These are phyloP conservation scores for Bubo blakistoni DNA, from an alignment of 2,113 vertebrate species.

Conservation along the genomic window DNA sequence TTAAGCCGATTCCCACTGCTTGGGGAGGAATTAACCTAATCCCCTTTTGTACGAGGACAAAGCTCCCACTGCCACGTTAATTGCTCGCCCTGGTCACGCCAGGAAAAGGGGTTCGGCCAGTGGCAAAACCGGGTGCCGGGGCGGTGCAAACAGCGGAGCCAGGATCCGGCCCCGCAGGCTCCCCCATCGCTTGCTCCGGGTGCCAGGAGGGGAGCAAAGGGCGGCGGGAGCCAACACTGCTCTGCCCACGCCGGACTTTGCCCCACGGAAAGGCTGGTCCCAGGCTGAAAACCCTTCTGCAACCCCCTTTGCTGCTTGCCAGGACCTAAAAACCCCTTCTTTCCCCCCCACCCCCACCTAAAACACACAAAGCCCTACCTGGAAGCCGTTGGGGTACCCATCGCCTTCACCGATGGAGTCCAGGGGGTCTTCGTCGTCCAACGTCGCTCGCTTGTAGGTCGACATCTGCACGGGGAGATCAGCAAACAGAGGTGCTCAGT, in stretches of 20 bases:
- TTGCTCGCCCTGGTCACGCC: background rate
- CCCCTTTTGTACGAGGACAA: background rate
- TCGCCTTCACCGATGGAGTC: slow-evolving; percentile 83
- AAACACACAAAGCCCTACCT: slow-evolving; percentile 68
- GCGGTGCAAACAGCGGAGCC: background rate
- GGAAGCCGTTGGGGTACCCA: slow-evolving; percentile 81
- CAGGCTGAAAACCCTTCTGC: background rate
- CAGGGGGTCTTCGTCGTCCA: slow-evolving; percentile 92
- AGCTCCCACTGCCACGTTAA: background rate
- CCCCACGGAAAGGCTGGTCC: background rate
- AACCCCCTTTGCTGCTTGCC: background rate
- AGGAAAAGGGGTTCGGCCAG: background rate
- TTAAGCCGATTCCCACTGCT: slow-evolving; percentile 3
- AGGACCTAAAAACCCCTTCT: background rate
- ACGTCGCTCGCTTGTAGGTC: slow-evolving; percentile 88
- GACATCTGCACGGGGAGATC: slow-evolving; percentile 90
- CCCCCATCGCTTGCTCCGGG: background rate
- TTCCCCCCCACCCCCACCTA: rapidly evolving
- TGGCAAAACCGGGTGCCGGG: background rate
- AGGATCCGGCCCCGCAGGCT: background rate
- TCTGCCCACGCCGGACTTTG: slow-evolving; percentile 22
- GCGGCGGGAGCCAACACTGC: background rate
- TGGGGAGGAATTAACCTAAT: slow-evolving; percentile 34
- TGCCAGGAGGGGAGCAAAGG: background rate
- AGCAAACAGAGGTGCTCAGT: slow-evolving; percentile 79